Evolutionary conservation across 2,888 invertebrate genomes (phyloP), one percentile per base, ranked within the genome.

Genomic region (Dynastes hyllus): DNA sequence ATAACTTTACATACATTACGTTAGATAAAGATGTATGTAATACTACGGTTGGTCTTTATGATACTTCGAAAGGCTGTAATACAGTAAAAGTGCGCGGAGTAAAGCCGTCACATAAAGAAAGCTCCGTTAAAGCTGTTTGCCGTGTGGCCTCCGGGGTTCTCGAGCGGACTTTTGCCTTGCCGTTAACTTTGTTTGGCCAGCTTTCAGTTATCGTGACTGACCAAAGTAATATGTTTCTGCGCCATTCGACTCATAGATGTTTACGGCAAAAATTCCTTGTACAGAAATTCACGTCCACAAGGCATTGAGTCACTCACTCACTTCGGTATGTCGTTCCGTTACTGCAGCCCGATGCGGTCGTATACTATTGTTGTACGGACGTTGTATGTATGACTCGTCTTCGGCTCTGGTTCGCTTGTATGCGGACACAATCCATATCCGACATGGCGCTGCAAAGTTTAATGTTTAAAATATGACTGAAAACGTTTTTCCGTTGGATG

Each of bases 81-180:
- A 65, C 66, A 73, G 53, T 65, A 61, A 73, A 71, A 78, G 66
- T 73, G 73, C 65, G n/a, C 61, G 53, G 65, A 63, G 78, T 37
- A 73, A 78, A 78, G 78, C 65, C 71, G 66, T 65, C 73, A 51
- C 78, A 73, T 78, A 78, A 73, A 70, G 78, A 78, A 78, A 78
- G 78, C 78, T 51, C 71, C 65, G 66, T 51, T 63, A 65, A 73
- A 78, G 73, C 73, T 65, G 73, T 73, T 73, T 78, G 66, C 77
- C 37, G 58, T 67, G 69, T 55, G 65, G 70, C 58, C 67, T 69
- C 63, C 65, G 53, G 78, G 71, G 69, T n/a, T 63, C 53, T 53
- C 9, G 50, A 50, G 27, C 58, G 29, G 71, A 73, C 78, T 53
- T 65, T 45, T 78, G 73, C 53, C 45, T 9, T 61, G 63, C 78